Base-by-base conservation (phyloP, 2,113 vertebrate genomes). In the Trachemys scripta region DNA sequence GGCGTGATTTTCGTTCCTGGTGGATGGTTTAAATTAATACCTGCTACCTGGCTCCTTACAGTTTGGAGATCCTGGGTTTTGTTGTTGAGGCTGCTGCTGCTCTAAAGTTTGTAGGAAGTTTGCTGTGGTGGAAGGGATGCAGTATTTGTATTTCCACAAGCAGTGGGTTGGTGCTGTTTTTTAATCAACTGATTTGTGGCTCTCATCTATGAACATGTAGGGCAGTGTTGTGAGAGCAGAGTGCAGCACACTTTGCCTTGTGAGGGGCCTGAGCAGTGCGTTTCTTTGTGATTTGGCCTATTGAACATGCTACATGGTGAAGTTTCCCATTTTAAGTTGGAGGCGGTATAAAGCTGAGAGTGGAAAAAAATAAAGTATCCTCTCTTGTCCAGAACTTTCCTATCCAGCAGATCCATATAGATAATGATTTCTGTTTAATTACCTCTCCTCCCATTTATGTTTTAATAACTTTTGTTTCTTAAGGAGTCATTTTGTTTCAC, bases 71-170 rank as follows among this genome's bases (percentile, higher is more conserved):
- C 10, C 9, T 54, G 80, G 29, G 29, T 80, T 50, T 24, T 11
- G 25, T 8, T 47, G 42, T n/a, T 8, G n/a, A 11, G 29, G 10
- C 35, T 31, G 10, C 17, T 82, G 50, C 89, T 82, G 56, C 38
- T 38, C 1, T 72, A 75, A 95, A 96, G 92, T 97, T 95, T n/a
- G 51, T 24, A 12, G 42, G 94, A 97, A 97, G 90, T 97, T 97
- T 95, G 35, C 82, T 80, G 90, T 79, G 35, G 49, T 83, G 75
- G 72, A 59, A 69, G 86, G 54, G 42, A 56, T 56, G 83, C 29
- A 20, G 87, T 56, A 10, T 54, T 8, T 84, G 76, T n/a, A 45
- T 42, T 89, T 59, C 54, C 57, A 56, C 31, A 51, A 3, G 0
- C 50, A 1, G 29, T 19, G 29, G 20, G 5, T 8, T 69, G 72